Conservation (phyloP, 2,113 vertebrate genomes). For the Balaeniceps rex region DNA sequence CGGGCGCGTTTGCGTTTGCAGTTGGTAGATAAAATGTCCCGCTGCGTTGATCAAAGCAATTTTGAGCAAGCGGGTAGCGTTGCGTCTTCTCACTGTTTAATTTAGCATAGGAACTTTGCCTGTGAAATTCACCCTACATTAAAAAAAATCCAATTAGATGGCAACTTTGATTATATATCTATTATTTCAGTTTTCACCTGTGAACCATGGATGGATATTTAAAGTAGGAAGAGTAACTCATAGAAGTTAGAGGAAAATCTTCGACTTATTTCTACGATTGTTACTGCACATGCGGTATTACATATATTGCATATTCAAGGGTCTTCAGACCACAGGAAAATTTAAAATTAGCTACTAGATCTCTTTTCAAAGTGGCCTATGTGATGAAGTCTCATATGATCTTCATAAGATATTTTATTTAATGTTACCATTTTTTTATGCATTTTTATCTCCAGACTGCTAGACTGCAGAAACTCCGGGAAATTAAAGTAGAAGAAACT, state of each 20-base stretch:
- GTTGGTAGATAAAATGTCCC: accelerated
- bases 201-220: neutral
- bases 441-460: neutral
- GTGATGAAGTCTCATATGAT: neutral
- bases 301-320: accelerated
- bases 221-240: accelerated
- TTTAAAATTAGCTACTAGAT: neutral
- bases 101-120: neutral
- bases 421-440: neutral
- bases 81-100: accelerated
- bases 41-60: accelerated
- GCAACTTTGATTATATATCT: accelerated
- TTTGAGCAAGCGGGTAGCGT: accelerated
- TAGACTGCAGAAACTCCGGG: neutral
- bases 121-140: neutral
- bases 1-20: too few species aligned
- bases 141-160: neutral
- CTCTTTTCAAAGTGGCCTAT: neutral
- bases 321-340: neutral
- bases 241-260: neutral
- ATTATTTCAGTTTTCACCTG: neutral
- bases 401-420: neutral
- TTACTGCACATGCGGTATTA: neutral
- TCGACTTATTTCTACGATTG: accelerated
- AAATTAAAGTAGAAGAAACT: neutral